Percentiles rank a stretch among this genome's conserved stretches.
Conservation (phyloP, 2,888 invertebrate species). For the Sinodicranocentrus sp. region DNA sequence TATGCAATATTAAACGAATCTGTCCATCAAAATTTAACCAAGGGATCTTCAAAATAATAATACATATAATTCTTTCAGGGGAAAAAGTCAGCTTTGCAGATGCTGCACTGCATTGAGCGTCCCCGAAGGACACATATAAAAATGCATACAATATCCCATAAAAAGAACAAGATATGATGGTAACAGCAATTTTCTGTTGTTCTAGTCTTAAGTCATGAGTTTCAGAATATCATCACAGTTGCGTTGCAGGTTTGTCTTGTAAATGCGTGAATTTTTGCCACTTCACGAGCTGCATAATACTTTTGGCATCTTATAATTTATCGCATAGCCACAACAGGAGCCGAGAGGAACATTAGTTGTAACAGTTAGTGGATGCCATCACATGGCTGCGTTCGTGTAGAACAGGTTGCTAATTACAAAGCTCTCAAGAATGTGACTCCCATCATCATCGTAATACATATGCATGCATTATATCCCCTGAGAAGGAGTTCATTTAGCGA, state of each 20-base stretch:
- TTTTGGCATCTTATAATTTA: background rate
- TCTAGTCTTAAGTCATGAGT: background rate
- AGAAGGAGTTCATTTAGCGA: background rate
- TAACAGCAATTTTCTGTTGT: background rate
- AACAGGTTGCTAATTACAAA: conserved; percentile 63
- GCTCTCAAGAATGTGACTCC: background rate
- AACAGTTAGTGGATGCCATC: no score
- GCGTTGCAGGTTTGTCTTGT: background rate
- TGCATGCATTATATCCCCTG: background rate
- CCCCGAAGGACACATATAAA: background rate
- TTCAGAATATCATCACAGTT: no score
- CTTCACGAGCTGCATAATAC: background rate
- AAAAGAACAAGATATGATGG: no score
- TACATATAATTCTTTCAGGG: conserved; percentile 17
- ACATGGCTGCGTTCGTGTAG: background rate
- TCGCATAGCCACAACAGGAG: conserved; percentile 24
- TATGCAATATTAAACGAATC: background rate
- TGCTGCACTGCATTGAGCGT: conserved; percentile 22
- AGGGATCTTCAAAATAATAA: conserved; percentile 34
- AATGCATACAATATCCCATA: background rate
- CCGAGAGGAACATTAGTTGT: background rate
- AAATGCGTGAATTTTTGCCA: background rate
- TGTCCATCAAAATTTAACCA: conserved; percentile 16
- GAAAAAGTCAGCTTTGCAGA: conserved; percentile 24
- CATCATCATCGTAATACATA: conserved; percentile 17